Conservation (phyloP, 1,140 invertebrate species). For the Achatina immaculata region DNA sequence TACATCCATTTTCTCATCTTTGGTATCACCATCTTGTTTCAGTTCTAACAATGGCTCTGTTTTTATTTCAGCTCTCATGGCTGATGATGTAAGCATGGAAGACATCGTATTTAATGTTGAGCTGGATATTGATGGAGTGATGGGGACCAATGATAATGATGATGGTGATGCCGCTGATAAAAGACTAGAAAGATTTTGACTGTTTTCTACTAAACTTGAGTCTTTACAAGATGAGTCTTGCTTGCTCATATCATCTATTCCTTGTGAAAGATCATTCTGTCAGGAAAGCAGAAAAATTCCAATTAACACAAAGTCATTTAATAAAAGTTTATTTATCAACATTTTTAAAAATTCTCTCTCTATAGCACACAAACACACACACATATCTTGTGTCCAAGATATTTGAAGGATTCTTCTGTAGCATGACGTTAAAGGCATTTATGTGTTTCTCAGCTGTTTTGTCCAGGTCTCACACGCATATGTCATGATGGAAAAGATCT, state of each 20-base stretch:
- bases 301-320: too few relatives aligned
- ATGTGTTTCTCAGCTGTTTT: too few relatives aligned
- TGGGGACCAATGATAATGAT: conserved; percentile 26
- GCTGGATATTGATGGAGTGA: conserved; percentile 58
- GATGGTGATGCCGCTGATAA: conserved; percentile 42
- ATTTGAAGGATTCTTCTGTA: too few relatives aligned
- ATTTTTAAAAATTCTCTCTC: too few relatives aligned
- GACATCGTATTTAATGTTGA: conserved; percentile 9
- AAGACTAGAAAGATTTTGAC: conserved; percentile 51
- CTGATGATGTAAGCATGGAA: conserved; percentile 25
- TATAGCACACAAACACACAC: too few relatives aligned
- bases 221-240: conserved; percentile 15
- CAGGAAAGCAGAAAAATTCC: background rate
- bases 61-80: conserved; percentile 19
- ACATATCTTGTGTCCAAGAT: too few relatives aligned
- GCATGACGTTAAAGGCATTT: too few relatives aligned
- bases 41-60: conserved; percentile 27
- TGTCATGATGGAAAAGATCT: too few relatives aligned
- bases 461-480: too few relatives aligned
- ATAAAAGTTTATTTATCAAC: too few relatives aligned
- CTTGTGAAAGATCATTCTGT: conserved; percentile 30
- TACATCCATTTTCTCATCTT: conserved; percentile 51
- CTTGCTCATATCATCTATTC: conserved; percentile 31
- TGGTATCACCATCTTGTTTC: conserved; percentile 50
- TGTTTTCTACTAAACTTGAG: conserved; percentile 33